A percentile compares a stretch with the other conserved stretches of the same genome.
Evolutionary conservation across 2,797 vertebrate genomes (phyloP).

Genomic region (Helicolenus hilgendorfi): DNA sequence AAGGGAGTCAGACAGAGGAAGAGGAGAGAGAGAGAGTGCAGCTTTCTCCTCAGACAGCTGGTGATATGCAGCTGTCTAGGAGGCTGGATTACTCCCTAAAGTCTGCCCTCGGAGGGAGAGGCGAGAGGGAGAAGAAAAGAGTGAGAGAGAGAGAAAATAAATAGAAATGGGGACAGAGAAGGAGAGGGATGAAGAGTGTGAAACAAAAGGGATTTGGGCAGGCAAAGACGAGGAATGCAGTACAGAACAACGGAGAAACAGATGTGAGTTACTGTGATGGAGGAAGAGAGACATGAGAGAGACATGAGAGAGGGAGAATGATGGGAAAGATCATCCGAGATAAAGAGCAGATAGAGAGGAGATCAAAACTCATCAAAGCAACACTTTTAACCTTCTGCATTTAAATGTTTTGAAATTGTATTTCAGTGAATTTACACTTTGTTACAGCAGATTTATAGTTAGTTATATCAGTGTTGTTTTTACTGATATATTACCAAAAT

Average conservation of each 20-base stretch:
- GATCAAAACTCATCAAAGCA: constrained; percentile 23
- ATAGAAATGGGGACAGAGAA: constrained; percentile 62
- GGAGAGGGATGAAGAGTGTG: constrained; percentile 35
- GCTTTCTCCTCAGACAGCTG: constrained; percentile 81
- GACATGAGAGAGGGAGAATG: neutral
- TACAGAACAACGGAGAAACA: constrained; percentile 39
- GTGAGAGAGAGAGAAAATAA: constrained; percentile 58
- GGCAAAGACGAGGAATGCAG: constrained; percentile 28
- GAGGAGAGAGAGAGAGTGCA: constrained; percentile 54
- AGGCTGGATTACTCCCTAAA: constrained; percentile 80
- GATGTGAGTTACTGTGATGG: constrained; percentile 27
- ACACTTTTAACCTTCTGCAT: neutral
- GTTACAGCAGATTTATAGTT: neutral
- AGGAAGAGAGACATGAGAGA: constrained; percentile 3
- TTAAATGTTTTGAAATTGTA: neutral
- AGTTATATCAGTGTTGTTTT: neutral
- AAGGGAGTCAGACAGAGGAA: constrained; percentile 59
- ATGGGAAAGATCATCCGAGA: constrained; percentile 24
- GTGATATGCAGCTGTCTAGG: constrained; percentile 84
- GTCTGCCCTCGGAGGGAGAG: constrained; percentile 78
- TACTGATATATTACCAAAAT: neutral
- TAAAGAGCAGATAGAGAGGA: constrained; percentile 28
- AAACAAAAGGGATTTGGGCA: constrained; percentile 52
- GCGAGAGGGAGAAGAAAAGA: constrained; percentile 62
- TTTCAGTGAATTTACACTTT: neutral